These are phyloP conservation scores for Nixonia krombeini DNA, from an alignment of 1,140 invertebrate genomes.

Conservation along the genomic window DNA sequence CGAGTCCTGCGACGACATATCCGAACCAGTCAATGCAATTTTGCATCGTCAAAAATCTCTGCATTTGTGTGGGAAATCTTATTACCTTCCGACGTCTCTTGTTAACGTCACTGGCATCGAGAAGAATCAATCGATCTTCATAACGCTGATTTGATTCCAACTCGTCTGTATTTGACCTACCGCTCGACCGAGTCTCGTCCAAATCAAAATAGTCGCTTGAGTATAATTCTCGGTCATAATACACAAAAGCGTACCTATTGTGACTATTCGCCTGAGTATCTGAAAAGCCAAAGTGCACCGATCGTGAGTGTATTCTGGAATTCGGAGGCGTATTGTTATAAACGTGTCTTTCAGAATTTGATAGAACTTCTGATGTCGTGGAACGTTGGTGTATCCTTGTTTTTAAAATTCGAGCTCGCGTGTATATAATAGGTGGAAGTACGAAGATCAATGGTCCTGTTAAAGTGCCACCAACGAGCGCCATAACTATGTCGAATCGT, in stretches of 20 bases:
- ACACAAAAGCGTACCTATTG: conserved; percentile 56
- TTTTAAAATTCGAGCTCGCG: conserved; percentile 59
- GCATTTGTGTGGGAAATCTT: neutral
- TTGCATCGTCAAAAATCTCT: conserved; percentile 4
- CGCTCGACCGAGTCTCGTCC: conserved; percentile 34
- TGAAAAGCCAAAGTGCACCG: conserved; percentile 44
- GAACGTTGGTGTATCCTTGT: conserved; percentile 9
- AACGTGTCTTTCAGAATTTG: conserved; percentile 45
- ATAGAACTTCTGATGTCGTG: conserved; percentile 42
- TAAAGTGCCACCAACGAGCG: conserved; percentile 86
- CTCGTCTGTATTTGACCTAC: conserved; percentile 31
- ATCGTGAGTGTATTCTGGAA: conserved; percentile 58
- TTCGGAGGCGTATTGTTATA: conserved; percentile 42
- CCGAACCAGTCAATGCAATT: conserved; percentile 65
- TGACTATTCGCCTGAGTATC: conserved; percentile 25
- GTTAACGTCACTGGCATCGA: conserved; percentile 40
- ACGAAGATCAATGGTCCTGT: conserved; percentile 89
- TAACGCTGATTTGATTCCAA: conserved; percentile 9
- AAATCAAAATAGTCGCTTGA: conserved; percentile 24
- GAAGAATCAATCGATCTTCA: conserved; percentile 23
- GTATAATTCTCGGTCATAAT: conserved; percentile 53
- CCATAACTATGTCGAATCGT: conserved; percentile 90
- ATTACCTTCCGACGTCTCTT: conserved; percentile 6
- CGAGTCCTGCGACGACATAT: conserved; percentile 71
- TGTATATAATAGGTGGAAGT: conserved; percentile 87